Base-by-base conservation (phyloP, 2,113 vertebrate species). In the Acanthisitta chloris region DNA sequence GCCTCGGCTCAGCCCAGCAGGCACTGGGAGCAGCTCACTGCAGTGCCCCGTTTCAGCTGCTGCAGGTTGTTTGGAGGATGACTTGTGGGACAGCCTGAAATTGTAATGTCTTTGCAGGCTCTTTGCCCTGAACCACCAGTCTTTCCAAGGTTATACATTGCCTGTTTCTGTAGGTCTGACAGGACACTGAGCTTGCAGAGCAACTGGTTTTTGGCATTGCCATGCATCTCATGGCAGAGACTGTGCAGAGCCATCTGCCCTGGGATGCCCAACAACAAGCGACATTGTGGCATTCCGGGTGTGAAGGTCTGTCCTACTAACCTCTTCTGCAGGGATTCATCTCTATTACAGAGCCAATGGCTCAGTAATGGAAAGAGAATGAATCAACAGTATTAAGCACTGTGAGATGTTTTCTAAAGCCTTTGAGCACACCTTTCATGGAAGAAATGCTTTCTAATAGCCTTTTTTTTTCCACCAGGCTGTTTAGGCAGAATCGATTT, bases 401-500 rank as follows among this genome's bases (percentile, higher is more conserved):
- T 74, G 40, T 43, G 19, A 70, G 48, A 34, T 82, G 58, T 70
- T 94, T 82, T 80, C 89, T 91, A n/a, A 85, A 82, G 71, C 77
- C 67, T 92, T 80, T 64, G 57, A 92, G 54, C 38, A 57, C 52
- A 17, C 52, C 82, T 80, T 70, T 48, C 81, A 76, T 69, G 73
- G 78, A 82, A 85, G n/a, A 57, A 76, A 52, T 28, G 49, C 61
- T 83, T 87, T 86, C 73, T 87, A 46, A 77, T 77, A 65, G 17
- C 38, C 42, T 58, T 52, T 62, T 67, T 46, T 81, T 81, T 65
- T 45, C 1, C 4, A 82, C n/a, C 19, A 49, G 25, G 34, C 34
- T 81, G 55, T 94, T 97, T 84, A 89, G 78, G 11, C 62, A 72
- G 57, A 88, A 92, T 81, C 82, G 76, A 86, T 92, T 88, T 90